Evolutionary conservation across 23 tunicate genomes (phyloP).

Genomic region (Diplosoma virens): DNA sequence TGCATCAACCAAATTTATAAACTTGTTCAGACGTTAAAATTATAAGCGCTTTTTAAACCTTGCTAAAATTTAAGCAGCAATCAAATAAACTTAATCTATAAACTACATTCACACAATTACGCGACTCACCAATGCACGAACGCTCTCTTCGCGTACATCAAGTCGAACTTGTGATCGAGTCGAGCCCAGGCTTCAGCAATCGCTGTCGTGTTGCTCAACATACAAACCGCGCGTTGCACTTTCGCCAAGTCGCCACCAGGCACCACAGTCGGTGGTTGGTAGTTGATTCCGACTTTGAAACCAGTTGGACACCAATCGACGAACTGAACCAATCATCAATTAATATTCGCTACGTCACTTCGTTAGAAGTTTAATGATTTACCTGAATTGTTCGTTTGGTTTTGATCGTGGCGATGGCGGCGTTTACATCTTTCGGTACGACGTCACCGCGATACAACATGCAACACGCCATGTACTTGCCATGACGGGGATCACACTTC

Average conservation of each 20-base stretch:
- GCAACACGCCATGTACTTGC: constrained; percentile 99
- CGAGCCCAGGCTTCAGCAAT: constrained; percentile 96
- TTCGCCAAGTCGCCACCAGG: constrained; percentile 93
- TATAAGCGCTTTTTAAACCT: no score
- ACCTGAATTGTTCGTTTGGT: constrained; percentile 69
- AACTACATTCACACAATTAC: no score
- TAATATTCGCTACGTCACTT: no score
- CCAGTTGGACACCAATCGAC: constrained; percentile 97
- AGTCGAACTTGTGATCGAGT: constrained; percentile 76
- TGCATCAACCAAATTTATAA: no score
- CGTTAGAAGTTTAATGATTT: no score
- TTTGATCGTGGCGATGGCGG: constrained; percentile 58
- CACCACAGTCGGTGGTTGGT: constrained; percentile 91
- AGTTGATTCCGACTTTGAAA: constrained; percentile 95
- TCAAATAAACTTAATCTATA: no score
- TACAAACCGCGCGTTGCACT: constrained; percentile 91
- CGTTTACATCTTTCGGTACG: constrained; percentile 71
- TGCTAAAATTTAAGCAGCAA: no score
- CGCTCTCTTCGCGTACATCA: constrained; percentile 93
- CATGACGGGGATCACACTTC: constrained; percentile 99
- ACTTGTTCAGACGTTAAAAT: no score
- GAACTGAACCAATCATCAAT: constrained; percentile 22
- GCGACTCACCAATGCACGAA: constrained; percentile 84
- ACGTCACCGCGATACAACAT: constrained; percentile 89
- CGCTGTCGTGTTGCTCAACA: constrained; percentile 93